phyloP scores from a whole-genome alignment of 2,113 vertebrate genomes.

The Hippocampus mohnikei region DNA sequence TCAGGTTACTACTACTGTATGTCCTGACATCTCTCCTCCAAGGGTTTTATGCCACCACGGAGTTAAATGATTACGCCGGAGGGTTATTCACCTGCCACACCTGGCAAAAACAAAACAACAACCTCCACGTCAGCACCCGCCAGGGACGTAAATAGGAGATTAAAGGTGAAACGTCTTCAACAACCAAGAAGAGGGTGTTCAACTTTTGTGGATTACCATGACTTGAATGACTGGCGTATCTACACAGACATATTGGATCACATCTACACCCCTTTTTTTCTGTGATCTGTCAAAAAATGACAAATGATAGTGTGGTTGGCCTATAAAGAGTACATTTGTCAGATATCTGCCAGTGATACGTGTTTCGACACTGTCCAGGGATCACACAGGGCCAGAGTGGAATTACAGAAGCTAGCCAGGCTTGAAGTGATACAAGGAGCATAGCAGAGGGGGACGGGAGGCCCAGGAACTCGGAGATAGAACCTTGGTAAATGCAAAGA shows the following conservation, averaged over 20 bases:
- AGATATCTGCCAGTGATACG: slow-evolving; percentile 50
- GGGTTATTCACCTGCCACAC: too few species aligned
- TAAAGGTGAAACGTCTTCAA: background rate
- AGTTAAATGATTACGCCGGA: background rate
- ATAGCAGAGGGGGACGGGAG: slow-evolving; percentile 11
- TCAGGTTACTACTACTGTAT: background rate
- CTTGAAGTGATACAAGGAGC: slow-evolving; percentile 41
- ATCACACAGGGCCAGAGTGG: slow-evolving; percentile 37
- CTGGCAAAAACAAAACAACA: background rate
- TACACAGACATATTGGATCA: slow-evolving; percentile 1
- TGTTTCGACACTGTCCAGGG: slow-evolving; percentile 49
- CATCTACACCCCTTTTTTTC: background rate
- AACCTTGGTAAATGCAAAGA: background rate
- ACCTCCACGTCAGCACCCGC: background rate
- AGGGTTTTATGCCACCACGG: background rate
- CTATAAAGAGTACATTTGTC: slow-evolving; percentile 46
- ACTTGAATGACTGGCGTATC: background rate
- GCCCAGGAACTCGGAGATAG: background rate
- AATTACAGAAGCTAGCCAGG: slow-evolving; percentile 47
- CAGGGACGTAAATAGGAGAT: background rate
- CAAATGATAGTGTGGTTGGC: slow-evolving; percentile 43
- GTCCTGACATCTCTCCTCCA: too few species aligned
- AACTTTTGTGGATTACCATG: background rate
- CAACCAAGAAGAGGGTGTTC: background rate
- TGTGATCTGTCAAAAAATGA: slow-evolving; percentile 40